phyloP scores from a whole-genome alignment of 2,113 vertebrate species.

The Macaca mulatta region DNA sequence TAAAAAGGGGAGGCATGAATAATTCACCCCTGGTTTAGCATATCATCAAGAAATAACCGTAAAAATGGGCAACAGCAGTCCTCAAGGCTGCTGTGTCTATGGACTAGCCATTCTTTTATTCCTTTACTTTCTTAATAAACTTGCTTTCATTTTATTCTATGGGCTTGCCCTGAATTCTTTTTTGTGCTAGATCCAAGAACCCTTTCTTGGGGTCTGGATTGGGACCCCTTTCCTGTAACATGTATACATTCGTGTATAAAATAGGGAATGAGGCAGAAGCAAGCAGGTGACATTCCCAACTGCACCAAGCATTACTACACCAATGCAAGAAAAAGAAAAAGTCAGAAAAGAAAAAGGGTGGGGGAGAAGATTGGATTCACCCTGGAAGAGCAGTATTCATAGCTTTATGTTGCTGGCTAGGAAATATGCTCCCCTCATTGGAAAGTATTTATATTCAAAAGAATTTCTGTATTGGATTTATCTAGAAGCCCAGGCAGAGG shows the following conservation, averaged over 20 bases:
- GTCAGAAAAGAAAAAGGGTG: not conserved
- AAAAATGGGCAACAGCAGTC: too few relatives aligned
- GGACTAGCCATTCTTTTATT: too few relatives aligned
- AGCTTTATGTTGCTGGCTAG: not conserved
- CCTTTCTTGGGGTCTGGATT: too few relatives aligned
- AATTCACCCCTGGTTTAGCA: too few relatives aligned
- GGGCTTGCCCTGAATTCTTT: too few relatives aligned
- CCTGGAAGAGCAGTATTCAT: not conserved
- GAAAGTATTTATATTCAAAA: constrained; percentile 51
- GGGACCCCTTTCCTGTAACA: too few relatives aligned
- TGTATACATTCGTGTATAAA: not conserved
- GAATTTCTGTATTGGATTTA: constrained; percentile 39
- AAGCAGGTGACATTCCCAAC: not conserved
- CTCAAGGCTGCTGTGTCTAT: too few relatives aligned
- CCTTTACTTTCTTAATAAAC: too few relatives aligned
- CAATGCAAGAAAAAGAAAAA: not conserved
- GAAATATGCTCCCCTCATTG: not conserved
- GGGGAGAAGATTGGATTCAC: not conserved
- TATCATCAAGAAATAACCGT: too few relatives aligned
- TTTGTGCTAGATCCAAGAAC: too few relatives aligned
- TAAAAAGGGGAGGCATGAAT: too few relatives aligned
- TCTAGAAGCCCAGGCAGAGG: constrained; percentile 38
- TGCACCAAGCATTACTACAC: not conserved
- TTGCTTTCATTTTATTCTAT: too few relatives aligned
- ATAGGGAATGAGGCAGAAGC: not conserved